These are phyloP conservation scores for Eonycteris spelaea DNA, from an alignment of 2,113 vertebrate genomes.

Conservation along the genomic window DNA sequence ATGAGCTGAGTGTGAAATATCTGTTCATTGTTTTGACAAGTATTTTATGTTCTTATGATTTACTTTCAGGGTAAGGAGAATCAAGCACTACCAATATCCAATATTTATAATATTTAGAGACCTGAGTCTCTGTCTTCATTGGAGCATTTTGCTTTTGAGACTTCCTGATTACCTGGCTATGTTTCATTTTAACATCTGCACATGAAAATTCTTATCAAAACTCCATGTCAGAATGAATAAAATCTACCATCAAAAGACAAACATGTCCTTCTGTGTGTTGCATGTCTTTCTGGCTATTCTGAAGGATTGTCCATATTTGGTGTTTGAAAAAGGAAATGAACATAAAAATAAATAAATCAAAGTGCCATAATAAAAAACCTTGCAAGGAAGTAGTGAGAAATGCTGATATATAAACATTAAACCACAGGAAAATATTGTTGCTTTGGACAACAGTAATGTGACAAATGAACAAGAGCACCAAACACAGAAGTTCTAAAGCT, in stretches of 20 bases:
- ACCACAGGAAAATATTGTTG: not conserved
- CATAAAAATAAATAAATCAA: constrained; percentile 60
- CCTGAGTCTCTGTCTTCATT: not conserved
- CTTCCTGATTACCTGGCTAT: not conserved
- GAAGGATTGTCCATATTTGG: constrained; percentile 11
- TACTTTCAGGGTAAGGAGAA: not conserved
- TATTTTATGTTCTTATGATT: not conserved
- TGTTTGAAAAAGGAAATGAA: constrained; percentile 68
- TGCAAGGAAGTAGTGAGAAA: constrained; percentile 24
- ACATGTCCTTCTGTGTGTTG: not conserved
- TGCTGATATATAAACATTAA: constrained; percentile 7
- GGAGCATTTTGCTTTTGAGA: constrained; percentile 6
- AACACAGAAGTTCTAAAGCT: not conserved
- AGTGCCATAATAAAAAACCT: constrained; percentile 30
- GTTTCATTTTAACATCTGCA: not conserved
- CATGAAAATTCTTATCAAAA: constrained; percentile 1
- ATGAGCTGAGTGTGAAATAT: not conserved
- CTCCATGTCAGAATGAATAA: constrained; percentile 53
- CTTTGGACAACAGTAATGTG: constrained; percentile 16
- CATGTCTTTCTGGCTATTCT: constrained; percentile 27
- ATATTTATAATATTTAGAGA: not conserved
- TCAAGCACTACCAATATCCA: not conserved
- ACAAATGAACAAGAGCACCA: not conserved
- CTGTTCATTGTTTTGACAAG: not conserved
- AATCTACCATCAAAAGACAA: constrained; percentile 23